Evolutionary conservation across 2,888 invertebrate genomes (phyloP).

Genomic region (Mythimna lalbum): DNA sequence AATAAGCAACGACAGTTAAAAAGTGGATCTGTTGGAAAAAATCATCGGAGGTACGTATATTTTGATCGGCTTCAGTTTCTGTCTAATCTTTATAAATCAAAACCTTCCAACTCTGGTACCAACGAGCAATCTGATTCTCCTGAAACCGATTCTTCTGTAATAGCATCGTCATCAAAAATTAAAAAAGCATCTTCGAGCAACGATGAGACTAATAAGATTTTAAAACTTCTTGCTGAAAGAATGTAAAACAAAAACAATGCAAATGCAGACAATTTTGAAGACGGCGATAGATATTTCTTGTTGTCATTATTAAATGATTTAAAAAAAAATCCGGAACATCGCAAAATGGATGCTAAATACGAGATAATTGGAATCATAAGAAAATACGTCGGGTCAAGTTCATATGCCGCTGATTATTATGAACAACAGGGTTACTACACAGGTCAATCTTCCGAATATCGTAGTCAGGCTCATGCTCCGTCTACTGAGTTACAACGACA

Average conservation of each 20-base stretch:
- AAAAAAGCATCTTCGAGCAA: slow-evolving; percentile 4
- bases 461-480: too few relatives aligned
- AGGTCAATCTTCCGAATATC: too few relatives aligned
- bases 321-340: background rate
- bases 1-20: background rate
- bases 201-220: slow-evolving; percentile 16
- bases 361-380: slow-evolving; percentile 9
- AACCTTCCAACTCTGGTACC: too few relatives aligned
- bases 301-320: slow-evolving; percentile 1
- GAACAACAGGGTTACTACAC: too few relatives aligned
- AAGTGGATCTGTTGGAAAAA: background rate
- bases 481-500: too few relatives aligned
- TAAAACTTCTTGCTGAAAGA: slow-evolving; percentile 4
- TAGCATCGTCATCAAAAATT: background rate
- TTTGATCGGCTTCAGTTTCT: slow-evolving; percentile 22
- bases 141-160: too few relatives aligned
- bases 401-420: slow-evolving; percentile 1
- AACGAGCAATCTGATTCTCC: too few relatives aligned
- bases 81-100: background rate
- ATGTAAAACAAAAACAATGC: too few relatives aligned
- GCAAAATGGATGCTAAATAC: background rate
- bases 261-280: background rate
- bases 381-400: slow-evolving; percentile 16
- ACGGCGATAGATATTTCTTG: slow-evolving; percentile 12
- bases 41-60: background rate